Percentiles rank a stretch among this genome's conserved stretches.
Conservation (phyloP, 2,797 vertebrate species). For the Danio aesculapii region DNA sequence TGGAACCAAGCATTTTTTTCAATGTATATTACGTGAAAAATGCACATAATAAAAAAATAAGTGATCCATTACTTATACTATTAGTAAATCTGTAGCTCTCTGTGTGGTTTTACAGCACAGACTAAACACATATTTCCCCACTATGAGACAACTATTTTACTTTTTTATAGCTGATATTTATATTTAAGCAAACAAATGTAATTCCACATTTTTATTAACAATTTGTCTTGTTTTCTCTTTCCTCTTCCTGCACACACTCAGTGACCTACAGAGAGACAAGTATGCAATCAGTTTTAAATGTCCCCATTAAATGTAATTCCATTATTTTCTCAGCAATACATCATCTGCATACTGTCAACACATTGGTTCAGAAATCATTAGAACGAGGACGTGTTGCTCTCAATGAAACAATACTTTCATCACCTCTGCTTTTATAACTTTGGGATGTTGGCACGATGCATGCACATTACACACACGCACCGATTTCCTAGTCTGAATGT, state of each 20-base stretch:
- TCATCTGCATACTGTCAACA: conserved; percentile 96
- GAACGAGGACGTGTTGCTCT: conserved; percentile 12
- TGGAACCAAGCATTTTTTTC: too few species aligned
- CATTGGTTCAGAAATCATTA: conserved; percentile 91
- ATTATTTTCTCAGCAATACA: conserved; percentile 95
- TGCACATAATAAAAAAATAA: too few species aligned
- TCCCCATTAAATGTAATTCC: conserved; percentile 99
- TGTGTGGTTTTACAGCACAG: not conserved
- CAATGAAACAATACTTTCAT: conserved; percentile 14
- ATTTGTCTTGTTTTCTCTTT: conserved; percentile 87
- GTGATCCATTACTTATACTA: not conserved
- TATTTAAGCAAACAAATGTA: not conserved
- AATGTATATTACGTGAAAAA: too few species aligned
- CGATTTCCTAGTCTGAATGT: conserved; percentile 28
- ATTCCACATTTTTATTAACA: not conserved
- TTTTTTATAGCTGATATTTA: not conserved
- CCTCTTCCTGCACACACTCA: conserved; percentile 93
- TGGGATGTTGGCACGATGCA: conserved; percentile 29
- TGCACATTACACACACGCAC: conserved; percentile 20
- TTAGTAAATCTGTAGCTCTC: not conserved
- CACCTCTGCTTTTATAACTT: conserved; percentile 27
- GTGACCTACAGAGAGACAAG: conserved; percentile 99
- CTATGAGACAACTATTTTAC: too few species aligned
- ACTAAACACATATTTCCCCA: too few species aligned
- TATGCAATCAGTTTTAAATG: conserved; percentile 99